Evolutionary conservation across 2,888 invertebrate species (phyloP), one percentile per base, ranked within the genome.

Genomic region (Tuberolachnus salignus): DNA sequence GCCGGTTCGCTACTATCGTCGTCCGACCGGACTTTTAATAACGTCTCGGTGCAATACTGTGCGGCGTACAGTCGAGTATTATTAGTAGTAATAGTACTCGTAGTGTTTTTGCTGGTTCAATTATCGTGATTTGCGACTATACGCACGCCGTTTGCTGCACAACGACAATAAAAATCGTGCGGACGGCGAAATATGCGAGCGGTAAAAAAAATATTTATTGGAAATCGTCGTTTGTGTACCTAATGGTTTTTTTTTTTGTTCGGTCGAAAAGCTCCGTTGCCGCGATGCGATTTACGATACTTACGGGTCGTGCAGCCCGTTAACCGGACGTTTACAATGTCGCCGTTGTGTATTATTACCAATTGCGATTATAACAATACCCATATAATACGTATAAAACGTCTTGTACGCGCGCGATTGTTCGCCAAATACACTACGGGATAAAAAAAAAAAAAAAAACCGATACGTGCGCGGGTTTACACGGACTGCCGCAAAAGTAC

Each of bases 251-350:
- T n/a, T n/a, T n/a, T n/a, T n/a, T n/a, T 6, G 14, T 21, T 19
- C 57, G 49, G 11, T 49, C 34, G 34, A 73, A 63, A 61, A 61
- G 19, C 19, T 61, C 42, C 16, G 14, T 16, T 69, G 21, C 49
- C 61, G 59, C 61, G 59, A 61, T 61, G 10, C 61, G 61, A 51
- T 72, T 72, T 61, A 61, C 34, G 72, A 72, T 72, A 66, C 46
- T 13, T 10, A 6, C n/a, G 2, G 61, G 19, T 72, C 59, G 59
- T 61, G 72, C 16, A 59, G 26, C 49, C 61, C 16, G 61, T 73
- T 63, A 73, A 61, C 34, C 51, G 21, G 11, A 51, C 51, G 61
- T 61, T 63, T 61, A 73, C 72, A 63, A 71, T 59, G 57, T 57
- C 6, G 34, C 34, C 34, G 34, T 34, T 34, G 34, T 34, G 34